Evolutionary conservation across 2,888 invertebrate genomes (phyloP), one percentile per base, ranked within the genome.

Genomic region (Brachyptera putata): DNA sequence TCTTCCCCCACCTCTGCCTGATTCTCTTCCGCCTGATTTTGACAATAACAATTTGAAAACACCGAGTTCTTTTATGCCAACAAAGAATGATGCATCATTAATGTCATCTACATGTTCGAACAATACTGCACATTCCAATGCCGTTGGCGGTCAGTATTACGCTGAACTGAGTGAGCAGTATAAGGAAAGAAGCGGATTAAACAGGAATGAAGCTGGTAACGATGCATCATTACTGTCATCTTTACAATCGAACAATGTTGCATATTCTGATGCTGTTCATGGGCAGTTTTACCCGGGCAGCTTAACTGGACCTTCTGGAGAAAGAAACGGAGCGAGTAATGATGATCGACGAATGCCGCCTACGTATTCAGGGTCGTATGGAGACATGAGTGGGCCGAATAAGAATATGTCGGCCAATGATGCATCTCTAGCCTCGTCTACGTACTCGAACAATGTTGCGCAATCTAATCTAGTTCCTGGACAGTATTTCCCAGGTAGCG

Each of bases 1-100:
- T 26, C 56, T 53, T 7, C 59, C 63, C 9, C 63, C 58, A 4
- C 60, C 61, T 3, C 56, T 58, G 9, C 57, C 59, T 4, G 36
- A 39, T 13, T 57, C 59, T 1, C 46, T 57, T 13, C 58, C 60
- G 4, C 36, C 60, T 1, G 53, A 34, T 36, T 7, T 21, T 3
- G 36, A 9, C 11, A 34, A 24, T 4, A 14, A 30, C 21, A 46
- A 55, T 21, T 41, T 63, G 18, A 61, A 56, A 49, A 63, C 50
- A n/a, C 63, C 63, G 26, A 59, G 61, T 13, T 50, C 55, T 3
- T 63, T 63, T 21, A 18, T 61, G 9, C 56, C 63, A 5, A 30
- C 11, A 5, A 7, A 5, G 30, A 30, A 5, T 11, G 11, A 30
- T 30, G 11, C 30, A 7, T 56, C 56, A 1, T n/a, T n/a, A n/a